Base-by-base conservation (phyloP, 2,888 invertebrate species). In the Eulithis testata region DNA sequence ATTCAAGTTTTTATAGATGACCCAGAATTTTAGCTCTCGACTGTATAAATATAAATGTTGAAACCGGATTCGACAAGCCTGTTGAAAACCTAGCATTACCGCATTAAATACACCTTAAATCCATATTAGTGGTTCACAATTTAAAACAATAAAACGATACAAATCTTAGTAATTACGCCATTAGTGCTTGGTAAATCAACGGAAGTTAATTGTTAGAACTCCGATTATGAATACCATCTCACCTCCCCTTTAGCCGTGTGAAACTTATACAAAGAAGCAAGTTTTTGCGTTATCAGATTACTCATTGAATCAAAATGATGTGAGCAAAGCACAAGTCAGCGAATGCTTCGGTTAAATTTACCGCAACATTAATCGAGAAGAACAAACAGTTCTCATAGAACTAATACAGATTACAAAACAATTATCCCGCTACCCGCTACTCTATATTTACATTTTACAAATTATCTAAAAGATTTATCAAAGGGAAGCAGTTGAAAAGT, bases 141-240 rank as follows among this genome's bases (percentile, higher is more conserved):
- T 78, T 78, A 76, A 76, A 80, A 79, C 75, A 78, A 81, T 82
- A 76, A 77, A 78, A 74, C 74, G 82, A 85, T 85, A 79, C 73
- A 79, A 80, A 89, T 88, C 85, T 84, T 70, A 70, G 76, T 86
- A 87, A 85, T 85, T 79, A 80, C 75, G 72, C 82, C 80, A 87
- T 87, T 87, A 86, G 77, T 75, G 77, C 81, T 85, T 79, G 80
- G 80, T 77, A 80, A 82, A 82, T 72, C 83, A 85, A 86, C 88
- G 87, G 89, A 88, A 84, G 87, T 83, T 87, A 87, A 88, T 88
- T 87, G 87, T 87, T 81, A 80, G 80, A 81, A 80, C 77, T 78
- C 79, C 73, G 77, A 83, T 86, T 82, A 80, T 80, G 82, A 84
- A 82, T 83, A 83, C 81, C 78, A 86, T 88, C 86, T 86, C 88